Base-by-base conservation (phyloP, 2,113 vertebrate genomes). In the Eulacestoma nigropectus region DNA sequence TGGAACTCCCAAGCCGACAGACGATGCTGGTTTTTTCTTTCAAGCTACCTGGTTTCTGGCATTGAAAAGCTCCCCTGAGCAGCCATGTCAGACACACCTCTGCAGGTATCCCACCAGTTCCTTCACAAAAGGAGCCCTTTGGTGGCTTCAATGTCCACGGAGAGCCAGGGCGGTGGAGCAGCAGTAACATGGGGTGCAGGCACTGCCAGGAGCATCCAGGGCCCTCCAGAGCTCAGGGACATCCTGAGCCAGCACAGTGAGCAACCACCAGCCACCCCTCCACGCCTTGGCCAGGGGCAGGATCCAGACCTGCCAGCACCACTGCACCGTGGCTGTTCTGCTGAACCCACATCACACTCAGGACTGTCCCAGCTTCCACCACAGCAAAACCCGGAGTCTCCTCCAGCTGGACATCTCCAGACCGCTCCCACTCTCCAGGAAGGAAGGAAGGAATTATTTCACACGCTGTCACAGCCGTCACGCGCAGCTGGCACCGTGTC, bases 401-500 rank as follows among this genome's bases (percentile, higher is more conserved):
- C 81, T 85, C 33, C 56, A 84, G 52, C 42, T 21, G 3, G 56
- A 75, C 77, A 67, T 39, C 67, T 83, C 67, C 80, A 75, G 80
- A 47, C 53, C 0, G 0, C 52, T 92, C 62, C 55, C 21, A 11
- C 37, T 46, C 7, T 50, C n/a, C 47, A 81, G 72, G 44, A 92
- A 63, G 80, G 87, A 91, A 63, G 89, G 92, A 95, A 95, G 89
- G 78, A 55, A 84, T 88, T 26, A 32, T 74, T 93, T 73, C 80
- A 64, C 55, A 41, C 2, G 23, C 85, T 75, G 87, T 74, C 84
- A 84, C 33, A 13, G 52, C n/a, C 80, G 7, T n/a, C 9, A 4
- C 1, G 0, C 0, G 3, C 70, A 88, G 93, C 92, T 88, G 85
- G 87, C 90, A 91, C 78, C 1, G 1, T 2, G 77, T 79, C 93